phyloP scores from a whole-genome alignment of 2,113 vertebrate genomes.

The Tragelaphus strepsiceros region DNA sequence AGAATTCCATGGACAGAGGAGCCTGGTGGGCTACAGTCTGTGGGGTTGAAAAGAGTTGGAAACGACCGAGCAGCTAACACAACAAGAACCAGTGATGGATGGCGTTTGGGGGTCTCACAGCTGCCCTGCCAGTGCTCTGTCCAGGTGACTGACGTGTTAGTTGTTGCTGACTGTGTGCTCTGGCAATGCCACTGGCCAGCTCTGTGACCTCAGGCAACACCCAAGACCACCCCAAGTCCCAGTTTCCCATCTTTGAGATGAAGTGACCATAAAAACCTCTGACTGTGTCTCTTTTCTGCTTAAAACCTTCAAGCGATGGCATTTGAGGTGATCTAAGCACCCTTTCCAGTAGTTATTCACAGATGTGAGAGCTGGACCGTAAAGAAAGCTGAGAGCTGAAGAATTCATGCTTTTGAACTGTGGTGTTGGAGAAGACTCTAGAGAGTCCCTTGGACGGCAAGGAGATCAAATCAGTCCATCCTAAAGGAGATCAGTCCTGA shows the following conservation, averaged over 20 bases:
- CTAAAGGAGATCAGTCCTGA: neutral
- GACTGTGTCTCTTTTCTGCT: neutral
- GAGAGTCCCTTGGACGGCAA: neutral
- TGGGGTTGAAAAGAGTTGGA: neutral
- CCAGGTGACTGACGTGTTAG: neutral
- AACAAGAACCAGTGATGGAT: accelerated
- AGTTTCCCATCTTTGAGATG: neutral
- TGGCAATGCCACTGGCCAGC: neutral
- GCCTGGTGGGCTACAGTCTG: neutral
- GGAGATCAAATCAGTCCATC: neutral
- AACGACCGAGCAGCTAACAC: accelerated
- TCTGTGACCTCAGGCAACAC: neutral
- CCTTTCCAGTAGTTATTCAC: neutral
- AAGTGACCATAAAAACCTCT: neutral
- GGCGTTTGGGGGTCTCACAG: neutral
- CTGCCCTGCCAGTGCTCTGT: neutral
- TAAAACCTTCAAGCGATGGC: neutral
- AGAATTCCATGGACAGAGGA: neutral
- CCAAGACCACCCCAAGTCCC: neutral
- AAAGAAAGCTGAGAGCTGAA: neutral
- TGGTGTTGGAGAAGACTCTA: neutral
- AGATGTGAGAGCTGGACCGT: neutral
- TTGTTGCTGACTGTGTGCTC: accelerated
- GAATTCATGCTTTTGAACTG: neutral
- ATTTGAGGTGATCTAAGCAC: neutral